phyloP scores from a whole-genome alignment of 2,113 vertebrate species.

The Ctenomys sociabilis region DNA sequence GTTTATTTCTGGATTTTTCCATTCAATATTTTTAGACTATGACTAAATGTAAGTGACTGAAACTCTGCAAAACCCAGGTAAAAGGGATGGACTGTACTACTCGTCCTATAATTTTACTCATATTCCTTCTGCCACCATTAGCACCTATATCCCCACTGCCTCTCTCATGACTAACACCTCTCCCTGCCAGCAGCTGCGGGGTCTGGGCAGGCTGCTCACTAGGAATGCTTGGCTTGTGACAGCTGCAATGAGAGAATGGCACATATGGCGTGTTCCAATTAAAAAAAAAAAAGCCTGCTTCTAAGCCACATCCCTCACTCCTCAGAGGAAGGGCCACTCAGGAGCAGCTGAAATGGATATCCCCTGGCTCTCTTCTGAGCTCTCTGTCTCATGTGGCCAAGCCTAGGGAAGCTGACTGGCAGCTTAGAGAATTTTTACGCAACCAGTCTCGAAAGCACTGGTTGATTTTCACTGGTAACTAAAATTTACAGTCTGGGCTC shows the following conservation, averaged over 20 bases:
- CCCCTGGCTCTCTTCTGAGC: not conserved
- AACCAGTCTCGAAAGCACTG: not conserved
- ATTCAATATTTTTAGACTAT: not conserved
- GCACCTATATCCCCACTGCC: not conserved
- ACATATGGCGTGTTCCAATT: constrained; percentile 34
- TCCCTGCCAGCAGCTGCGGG: not conserved
- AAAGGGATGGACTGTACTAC: no score
- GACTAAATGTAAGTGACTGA: no score
- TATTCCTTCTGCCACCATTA: not conserved
- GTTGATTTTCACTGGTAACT: not conserved
- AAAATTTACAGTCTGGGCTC: not conserved
- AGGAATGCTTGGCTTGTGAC: not conserved
- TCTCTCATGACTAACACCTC: not conserved
- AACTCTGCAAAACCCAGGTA: not conserved
- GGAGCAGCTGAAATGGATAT: not conserved
- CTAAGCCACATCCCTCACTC: not conserved
- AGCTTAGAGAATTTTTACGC: not conserved
- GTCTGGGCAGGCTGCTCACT: not conserved
- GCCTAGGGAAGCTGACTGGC: not conserved
- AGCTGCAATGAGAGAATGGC: constrained; percentile 15
- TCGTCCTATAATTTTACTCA: not conserved
- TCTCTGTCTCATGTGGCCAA: not conserved
- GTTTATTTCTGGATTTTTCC: not conserved
- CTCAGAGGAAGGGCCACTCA: not conserved
- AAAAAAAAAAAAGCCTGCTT: constrained; percentile 23